phyloP scores from a whole-genome alignment of 1,140 invertebrate species.

The Probaryconus sp. region DNA sequence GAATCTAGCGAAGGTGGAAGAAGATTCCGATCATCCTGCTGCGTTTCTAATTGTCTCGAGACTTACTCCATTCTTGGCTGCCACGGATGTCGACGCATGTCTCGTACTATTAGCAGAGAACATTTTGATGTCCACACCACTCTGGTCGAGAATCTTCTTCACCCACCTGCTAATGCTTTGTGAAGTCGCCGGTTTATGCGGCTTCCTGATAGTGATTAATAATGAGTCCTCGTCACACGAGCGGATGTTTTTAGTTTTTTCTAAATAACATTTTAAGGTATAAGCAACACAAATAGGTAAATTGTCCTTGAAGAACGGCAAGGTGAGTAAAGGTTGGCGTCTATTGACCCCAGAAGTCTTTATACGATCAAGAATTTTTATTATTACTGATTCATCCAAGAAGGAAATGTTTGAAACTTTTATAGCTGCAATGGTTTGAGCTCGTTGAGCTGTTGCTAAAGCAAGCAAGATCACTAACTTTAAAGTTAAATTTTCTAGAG shows the following conservation, averaged over 20 bases:
- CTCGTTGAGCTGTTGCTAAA: constrained; percentile 64
- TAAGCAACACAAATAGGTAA: not conserved
- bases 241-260: not conserved
- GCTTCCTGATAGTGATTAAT: constrained; percentile 22
- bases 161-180: no score
- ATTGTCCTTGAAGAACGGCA: not conserved
- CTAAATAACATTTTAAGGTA: not conserved
- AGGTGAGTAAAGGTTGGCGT: not conserved
- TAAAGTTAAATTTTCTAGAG: constrained; percentile 27
- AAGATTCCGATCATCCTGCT: constrained; percentile 54
- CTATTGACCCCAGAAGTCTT: constrained; percentile 12
- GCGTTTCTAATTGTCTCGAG: constrained; percentile 46
- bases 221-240: not conserved
- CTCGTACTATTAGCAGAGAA: constrained; percentile 36
- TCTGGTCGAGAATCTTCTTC: no score
- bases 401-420: not conserved
- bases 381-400: not conserved
- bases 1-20: constrained; percentile 47
- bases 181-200: constrained; percentile 11
- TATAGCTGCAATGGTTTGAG: constrained; percentile 31
- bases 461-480: constrained; percentile 81
- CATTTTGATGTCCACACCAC: no score
- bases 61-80: constrained; percentile 31
- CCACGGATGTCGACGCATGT: constrained; percentile 54
- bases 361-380: constrained; percentile 9